Conservation (phyloP, 2,113 vertebrate species). For the Daphoenositta chrysoptera region DNA sequence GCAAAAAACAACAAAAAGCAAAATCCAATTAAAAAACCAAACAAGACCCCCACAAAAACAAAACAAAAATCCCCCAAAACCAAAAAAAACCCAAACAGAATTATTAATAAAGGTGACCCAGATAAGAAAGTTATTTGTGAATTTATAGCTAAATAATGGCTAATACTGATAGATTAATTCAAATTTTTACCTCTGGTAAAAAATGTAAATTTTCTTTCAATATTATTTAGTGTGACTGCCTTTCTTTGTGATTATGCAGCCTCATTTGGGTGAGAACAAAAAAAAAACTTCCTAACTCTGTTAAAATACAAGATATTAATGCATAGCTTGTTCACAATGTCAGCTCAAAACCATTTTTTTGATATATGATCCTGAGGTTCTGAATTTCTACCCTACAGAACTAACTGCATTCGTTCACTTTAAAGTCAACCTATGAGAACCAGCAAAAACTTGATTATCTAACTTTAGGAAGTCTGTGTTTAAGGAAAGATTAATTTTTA, state of each 20-base stretch:
- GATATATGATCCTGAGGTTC: not conserved
- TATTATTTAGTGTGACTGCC: not conserved
- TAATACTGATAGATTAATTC: not conserved
- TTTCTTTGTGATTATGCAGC: not conserved
- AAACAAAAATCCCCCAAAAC: no score
- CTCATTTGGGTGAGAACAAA: not conserved
- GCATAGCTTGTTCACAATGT: not conserved
- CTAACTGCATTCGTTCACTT: not conserved
- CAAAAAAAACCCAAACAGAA: accelerated
- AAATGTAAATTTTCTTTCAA: not conserved
- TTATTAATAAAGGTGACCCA: not conserved
- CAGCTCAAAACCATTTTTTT: not conserved
- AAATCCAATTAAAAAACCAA: not conserved
- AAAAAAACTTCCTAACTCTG: not conserved
- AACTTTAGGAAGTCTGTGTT: not conserved
- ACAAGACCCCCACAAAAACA: no score
- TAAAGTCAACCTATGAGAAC: not conserved
- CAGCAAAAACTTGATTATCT: not conserved
- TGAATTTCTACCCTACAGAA: not conserved
- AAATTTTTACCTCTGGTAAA: not conserved
- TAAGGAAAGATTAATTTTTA: not conserved
- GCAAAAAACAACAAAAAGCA: not conserved
- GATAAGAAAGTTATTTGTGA: not conserved
- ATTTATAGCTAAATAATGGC: not conserved
- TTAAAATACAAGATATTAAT: not conserved